Evolutionary conservation across 2,888 invertebrate genomes (phyloP).

Genomic region (Orthonevra nobilis): DNA sequence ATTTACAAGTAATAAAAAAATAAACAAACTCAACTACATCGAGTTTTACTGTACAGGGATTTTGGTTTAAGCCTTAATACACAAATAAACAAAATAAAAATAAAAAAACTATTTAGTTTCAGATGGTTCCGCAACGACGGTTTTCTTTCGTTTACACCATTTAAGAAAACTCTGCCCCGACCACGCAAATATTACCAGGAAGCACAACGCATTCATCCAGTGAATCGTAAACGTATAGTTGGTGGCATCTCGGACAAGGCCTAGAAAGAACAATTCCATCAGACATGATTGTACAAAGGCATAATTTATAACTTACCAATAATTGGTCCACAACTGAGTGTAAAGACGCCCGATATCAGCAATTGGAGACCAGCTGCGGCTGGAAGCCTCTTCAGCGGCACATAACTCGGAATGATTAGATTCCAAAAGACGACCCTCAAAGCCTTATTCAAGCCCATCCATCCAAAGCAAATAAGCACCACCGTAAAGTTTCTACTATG

Average conservation of each 20-base stretch:
- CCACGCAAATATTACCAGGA: slow-evolving; percentile 84
- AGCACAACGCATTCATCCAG: slow-evolving; percentile 84
- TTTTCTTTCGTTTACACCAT: slow-evolving; percentile 10
- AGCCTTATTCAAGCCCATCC: slow-evolving; percentile 87
- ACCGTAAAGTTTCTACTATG: slow-evolving; percentile 81
- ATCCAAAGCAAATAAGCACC: slow-evolving; percentile 82
- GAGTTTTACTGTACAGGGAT: slow-evolving; percentile 5
- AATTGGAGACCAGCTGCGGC: slow-evolving; percentile 87
- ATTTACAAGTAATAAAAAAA: slow-evolving; percentile 11
- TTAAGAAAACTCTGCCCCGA: slow-evolving; percentile 80
- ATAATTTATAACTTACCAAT: slow-evolving; percentile 82
- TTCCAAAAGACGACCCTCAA: slow-evolving; percentile 88
- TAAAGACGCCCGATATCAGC: slow-evolving; percentile 84
- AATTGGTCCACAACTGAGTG: slow-evolving; percentile 83
- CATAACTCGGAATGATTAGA: slow-evolving; percentile 86
- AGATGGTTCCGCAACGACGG: slow-evolving; percentile 1
- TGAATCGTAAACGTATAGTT: slow-evolving; percentile 84
- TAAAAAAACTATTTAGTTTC: slow-evolving; percentile 24
- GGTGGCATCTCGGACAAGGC: slow-evolving; percentile 84
- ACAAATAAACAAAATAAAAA: neutral
- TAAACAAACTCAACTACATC: slow-evolving; percentile 7
- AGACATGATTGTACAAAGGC: slow-evolving; percentile 1
- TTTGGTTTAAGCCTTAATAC: too few species aligned
- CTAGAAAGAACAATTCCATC: slow-evolving; percentile 76
- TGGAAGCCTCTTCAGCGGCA: slow-evolving; percentile 85